Base-by-base conservation (phyloP, 2,888 invertebrate genomes). In the Dryococelus australis region DNA sequence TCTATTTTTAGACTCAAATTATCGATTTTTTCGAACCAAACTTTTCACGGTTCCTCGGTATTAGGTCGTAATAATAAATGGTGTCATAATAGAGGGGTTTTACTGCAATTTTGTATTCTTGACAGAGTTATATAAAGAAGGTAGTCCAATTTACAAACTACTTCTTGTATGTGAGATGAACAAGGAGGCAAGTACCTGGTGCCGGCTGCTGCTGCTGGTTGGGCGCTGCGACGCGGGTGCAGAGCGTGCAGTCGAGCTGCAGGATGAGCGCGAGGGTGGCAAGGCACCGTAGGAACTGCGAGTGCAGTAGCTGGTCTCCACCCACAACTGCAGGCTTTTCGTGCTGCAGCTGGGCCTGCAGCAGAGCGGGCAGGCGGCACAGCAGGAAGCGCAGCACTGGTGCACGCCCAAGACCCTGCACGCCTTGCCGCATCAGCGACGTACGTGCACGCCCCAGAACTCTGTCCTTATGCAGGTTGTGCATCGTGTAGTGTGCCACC, bases 241-340 rank as follows among this genome's bases (percentile, higher is more conserved):
- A 94, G 3, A 94, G 91, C 16, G 94, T 92, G 81, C 92, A 92
- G 89, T 95, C 94, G 26, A 95, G 90, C 43, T 93, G 92, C 28
- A 95, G 91, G 47, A 94, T 92, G 16, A 95, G 91, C 0, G 94
- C 93, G 81, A 95, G 90, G 0, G 94, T 92, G 43, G 94, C 92
- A 86, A 95, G 91, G 90, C 94, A 94, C 91, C 94, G 94, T 86
- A 95, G 92, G 90, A 94, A 94, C 84, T 93, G 91, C 89, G 94
- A 94, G 91, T 94, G 94, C 90, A 94, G 92, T 87, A 95, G 91
- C 90, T 94, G 94, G 28, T 94, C 93, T 0, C 95, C 95, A 86
- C 93, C 93, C 90, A 94, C 93, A 20, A 95, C 94, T 43, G 92
- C 90, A n/a, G 94, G 92, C 91, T 94, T 94, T 90, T 95, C 95